Evolutionary conservation across 2,113 vertebrate genomes (phyloP), one percentile per base, ranked within the genome.

Genomic region (Gallinago paraguaiae): DNA sequence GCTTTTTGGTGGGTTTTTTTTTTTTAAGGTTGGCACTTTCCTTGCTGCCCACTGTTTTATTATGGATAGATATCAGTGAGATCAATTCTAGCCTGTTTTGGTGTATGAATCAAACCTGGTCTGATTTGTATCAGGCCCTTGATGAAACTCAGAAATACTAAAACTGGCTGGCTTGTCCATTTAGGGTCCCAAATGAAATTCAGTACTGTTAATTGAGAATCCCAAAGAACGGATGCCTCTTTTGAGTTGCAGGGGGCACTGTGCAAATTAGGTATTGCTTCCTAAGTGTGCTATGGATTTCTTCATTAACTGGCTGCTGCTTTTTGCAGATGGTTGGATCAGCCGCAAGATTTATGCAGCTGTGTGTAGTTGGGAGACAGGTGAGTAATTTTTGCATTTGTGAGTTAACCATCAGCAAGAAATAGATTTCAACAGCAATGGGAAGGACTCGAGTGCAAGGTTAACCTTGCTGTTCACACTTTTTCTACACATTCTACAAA

Each of bases 261-360:
- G 80, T 43, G 54, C 20, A 85, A 70, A 65, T 57, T 17, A 64
- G 82, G 69, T 79, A 19, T 20, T 18, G 3, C 17, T 94, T 94
- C 64, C 30, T 65, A 30, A 63, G 48, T 54, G 18, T 75, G 37
- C 56, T 86, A 17, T 72, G 69, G 45, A 60, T 93, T 90, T 81
- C 64, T 96, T 88, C 25, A 50, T 81, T 78, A 81, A 46, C 48
- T 63, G 53, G 15, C 75, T 90, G 56, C 87, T 86, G 60, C 51
- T 13, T 90, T 95, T 93, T 95, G 83, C 86, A 88, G 77, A 63
- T 90, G 89, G 69, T 65, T 91, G 91, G 75, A 65, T 91, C 84
- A 91, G 79, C 79, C 80, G 53, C 41, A 69, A 79, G 78, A 88
- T 51, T 67, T 56, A 11, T 81, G 88, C 83, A 95, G 86, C 64